Evolutionary conservation across 2,888 invertebrate species (phyloP).

Genomic region (Aphrophora alni): DNA sequence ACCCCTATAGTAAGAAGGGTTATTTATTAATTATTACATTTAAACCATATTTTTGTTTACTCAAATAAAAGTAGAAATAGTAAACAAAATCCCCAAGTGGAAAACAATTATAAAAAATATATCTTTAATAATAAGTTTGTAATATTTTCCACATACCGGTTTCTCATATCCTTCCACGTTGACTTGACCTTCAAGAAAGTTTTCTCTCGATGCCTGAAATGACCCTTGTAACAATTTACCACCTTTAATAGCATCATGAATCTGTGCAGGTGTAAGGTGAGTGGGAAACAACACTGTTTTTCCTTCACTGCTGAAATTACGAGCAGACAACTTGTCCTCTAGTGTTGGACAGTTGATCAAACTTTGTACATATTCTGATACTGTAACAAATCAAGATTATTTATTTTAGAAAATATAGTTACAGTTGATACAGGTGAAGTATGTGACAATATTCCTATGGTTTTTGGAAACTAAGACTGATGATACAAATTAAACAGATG

Average conservation of each 20-base stretch:
- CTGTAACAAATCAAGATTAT: conserved; percentile 57
- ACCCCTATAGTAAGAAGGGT: too few relatives aligned
- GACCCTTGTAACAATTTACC: conserved; percentile 81
- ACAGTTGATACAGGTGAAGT: too few relatives aligned
- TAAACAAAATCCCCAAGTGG: too few relatives aligned
- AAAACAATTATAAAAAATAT: too few relatives aligned
- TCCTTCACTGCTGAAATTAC: conserved; percentile 59
- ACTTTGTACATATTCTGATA: conserved; percentile 78
- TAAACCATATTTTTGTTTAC: too few relatives aligned
- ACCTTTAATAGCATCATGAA: conserved; percentile 80
- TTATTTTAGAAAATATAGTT: conserved; percentile 42
- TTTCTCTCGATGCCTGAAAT: conserved; percentile 87
- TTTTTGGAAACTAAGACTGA: too few relatives aligned
- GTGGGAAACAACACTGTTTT: conserved; percentile 71
- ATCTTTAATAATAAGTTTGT: too few relatives aligned
- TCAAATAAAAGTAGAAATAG: too few relatives aligned
- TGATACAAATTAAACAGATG: too few relatives aligned
- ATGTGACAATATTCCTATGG: too few relatives aligned
- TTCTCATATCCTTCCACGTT: conserved; percentile 80
- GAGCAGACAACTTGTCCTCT: conserved; percentile 76
- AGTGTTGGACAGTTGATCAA: conserved; percentile 70
- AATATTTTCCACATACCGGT: conserved; percentile 69
- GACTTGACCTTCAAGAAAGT: conserved; percentile 91
- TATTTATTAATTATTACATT: too few relatives aligned
- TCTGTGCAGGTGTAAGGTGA: conserved; percentile 77